Evolutionary conservation across 2,113 vertebrate species (phyloP).

Genomic region (Psammodynastes pulverulentus): DNA sequence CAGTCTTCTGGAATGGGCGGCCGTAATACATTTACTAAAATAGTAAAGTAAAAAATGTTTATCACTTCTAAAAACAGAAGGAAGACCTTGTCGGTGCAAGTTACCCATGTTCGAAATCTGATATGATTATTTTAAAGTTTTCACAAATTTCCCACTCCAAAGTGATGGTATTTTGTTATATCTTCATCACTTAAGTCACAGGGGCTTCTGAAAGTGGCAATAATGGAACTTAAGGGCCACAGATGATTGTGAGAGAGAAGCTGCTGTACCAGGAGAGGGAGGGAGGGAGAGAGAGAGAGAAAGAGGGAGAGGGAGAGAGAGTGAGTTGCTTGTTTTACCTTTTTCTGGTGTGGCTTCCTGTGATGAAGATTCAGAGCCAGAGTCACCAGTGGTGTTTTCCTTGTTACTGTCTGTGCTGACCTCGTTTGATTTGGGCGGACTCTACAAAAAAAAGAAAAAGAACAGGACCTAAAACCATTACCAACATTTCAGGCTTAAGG

Average conservation of each 20-base stretch:
- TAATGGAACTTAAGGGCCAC: not conserved
- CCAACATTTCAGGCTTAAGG: not conserved
- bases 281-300: too few relatives aligned
- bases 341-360: conserved; percentile 92
- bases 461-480: not conserved
- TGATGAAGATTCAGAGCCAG: conserved; percentile 82
- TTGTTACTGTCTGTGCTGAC: conserved; percentile 77
- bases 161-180: not conserved
- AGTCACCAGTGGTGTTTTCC: conserved; percentile 73
- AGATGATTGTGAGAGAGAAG: not conserved
- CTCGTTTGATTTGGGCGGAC: conserved; percentile 85
- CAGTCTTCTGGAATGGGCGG: not conserved
- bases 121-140: not conserved
- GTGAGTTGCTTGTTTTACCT: conserved; percentile 65
- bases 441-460: conserved; percentile 68
- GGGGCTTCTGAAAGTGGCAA: not conserved
- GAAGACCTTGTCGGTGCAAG: not conserved
- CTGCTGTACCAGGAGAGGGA: not conserved
- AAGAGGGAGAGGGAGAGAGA: not conserved
- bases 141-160: not conserved
- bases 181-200: not conserved
- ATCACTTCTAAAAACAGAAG: not conserved
- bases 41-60: not conserved
- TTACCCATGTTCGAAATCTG: not conserved
- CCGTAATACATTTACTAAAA: not conserved